A percentile compares a stretch with the other conserved stretches of the same genome.
These are phyloP conservation scores for Tetraneura akinire DNA, from an alignment of 1,140 invertebrate genomes.

Conservation along the genomic window DNA sequence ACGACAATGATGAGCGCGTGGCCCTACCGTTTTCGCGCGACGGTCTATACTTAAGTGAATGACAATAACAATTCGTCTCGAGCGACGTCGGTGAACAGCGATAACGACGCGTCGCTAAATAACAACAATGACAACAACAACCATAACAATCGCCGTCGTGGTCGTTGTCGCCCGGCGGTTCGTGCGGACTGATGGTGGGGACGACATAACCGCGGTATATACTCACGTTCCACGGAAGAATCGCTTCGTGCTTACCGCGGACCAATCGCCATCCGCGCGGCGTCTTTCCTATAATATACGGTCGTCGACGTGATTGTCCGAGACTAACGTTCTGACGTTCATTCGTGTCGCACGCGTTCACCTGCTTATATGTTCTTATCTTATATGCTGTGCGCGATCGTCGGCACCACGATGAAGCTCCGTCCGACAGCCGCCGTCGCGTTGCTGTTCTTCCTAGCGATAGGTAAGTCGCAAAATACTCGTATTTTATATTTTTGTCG, in stretches of 20 bases:
- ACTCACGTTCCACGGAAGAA: not conserved
- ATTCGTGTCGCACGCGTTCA: conserved; percentile 43
- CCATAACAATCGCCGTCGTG: not conserved
- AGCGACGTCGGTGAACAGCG: not conserved
- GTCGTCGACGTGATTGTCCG: not conserved
- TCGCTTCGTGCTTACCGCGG: not conserved
- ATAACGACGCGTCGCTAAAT: not conserved
- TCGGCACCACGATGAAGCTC: not conserved
- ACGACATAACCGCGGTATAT: no score
- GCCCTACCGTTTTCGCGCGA: no score
- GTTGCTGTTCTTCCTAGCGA: not conserved
- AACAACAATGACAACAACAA: not conserved
- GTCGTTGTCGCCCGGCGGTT: not conserved
- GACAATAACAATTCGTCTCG: not conserved
- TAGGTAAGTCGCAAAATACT: conserved; percentile 17
- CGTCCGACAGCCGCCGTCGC: not conserved
- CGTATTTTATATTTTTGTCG: no score
- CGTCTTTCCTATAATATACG: conserved; percentile 1
- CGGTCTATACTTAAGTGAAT: no score
- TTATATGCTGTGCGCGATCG: not conserved
- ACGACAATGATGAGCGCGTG: no score
- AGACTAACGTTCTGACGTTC: not conserved
- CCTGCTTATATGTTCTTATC: no score
- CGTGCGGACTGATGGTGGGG: not conserved
- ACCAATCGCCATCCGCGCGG: not conserved